A percentile compares a stretch with the other conserved stretches of the same genome.
These are phyloP conservation scores for Dynastes grantii DNA, from an alignment of 2,888 invertebrate species.

Conservation along the genomic window DNA sequence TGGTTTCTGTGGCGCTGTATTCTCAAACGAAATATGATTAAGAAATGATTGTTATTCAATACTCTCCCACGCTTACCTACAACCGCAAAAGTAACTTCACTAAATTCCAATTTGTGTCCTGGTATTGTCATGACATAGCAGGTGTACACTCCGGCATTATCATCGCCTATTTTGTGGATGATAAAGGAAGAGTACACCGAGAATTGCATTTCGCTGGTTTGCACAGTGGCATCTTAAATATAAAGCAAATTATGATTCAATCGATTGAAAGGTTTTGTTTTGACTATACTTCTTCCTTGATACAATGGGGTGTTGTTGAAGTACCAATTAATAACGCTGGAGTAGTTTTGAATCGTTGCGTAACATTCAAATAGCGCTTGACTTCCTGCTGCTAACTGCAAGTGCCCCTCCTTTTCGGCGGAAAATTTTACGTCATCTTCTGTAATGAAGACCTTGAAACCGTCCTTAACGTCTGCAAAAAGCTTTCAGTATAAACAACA, in stretches of 20 bases:
- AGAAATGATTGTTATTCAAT: too few relatives aligned
- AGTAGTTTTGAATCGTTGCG: neutral
- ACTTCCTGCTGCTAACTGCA: neutral
- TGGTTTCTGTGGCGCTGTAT: conserved; percentile 71
- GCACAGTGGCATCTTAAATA: too few relatives aligned
- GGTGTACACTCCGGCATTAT: neutral
- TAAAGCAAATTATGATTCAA: too few relatives aligned
- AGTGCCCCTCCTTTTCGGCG: neutral
- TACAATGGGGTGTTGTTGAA: neutral
- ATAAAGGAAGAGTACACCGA: conserved; percentile 28
- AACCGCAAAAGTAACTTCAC: too few relatives aligned
- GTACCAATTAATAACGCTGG: neutral
- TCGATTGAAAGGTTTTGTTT: too few relatives aligned
- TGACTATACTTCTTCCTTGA: too few relatives aligned
- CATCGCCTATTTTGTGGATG: neutral
- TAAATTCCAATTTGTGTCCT: too few relatives aligned
- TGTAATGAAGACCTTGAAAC: neutral
- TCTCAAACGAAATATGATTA: neutral
- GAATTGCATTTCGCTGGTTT: too few relatives aligned
- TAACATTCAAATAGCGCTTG: neutral
- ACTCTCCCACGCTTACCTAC: too few relatives aligned
- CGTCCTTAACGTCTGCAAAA: too few relatives aligned
- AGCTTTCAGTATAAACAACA: too few relatives aligned
- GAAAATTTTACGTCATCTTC: neutral
- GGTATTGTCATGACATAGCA: neutral